Conservation (phyloP, 2,888 invertebrate species). For the Tromatobia lineatoria region DNA sequence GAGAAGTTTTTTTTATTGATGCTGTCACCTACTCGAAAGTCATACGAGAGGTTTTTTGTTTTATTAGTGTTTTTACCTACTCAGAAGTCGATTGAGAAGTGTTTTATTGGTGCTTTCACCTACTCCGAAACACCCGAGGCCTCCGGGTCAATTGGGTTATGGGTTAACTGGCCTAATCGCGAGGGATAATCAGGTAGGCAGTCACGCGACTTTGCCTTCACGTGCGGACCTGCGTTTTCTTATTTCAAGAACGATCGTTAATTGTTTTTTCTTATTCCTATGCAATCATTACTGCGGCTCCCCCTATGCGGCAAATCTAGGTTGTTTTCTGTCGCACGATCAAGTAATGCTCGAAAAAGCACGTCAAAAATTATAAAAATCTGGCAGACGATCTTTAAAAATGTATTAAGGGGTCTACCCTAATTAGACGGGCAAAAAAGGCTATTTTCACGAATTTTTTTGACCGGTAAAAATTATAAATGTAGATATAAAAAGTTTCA, state of each 20-base stretch:
- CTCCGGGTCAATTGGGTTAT: constrained; percentile 74
- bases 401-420: too few relatives aligned
- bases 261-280: constrained; percentile 33
- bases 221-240: constrained; percentile 29
- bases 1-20: too few relatives aligned
- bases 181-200: constrained; percentile 64
- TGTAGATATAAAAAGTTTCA: too few relatives aligned
- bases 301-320: constrained; percentile 13
- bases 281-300: constrained; percentile 19
- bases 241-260: constrained; percentile 13
- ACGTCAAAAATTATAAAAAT: neutral
- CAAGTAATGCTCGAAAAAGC: neutral
- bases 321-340: neutral
- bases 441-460: too few relatives aligned
- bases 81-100: neutral
- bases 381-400: neutral
- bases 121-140: neutral
- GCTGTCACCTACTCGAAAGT: too few relatives aligned
- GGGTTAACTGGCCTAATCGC: constrained; percentile 75
- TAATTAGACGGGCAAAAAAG: too few relatives aligned
- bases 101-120: neutral
- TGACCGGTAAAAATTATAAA: too few relatives aligned
- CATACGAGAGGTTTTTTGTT: too few relatives aligned
- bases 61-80: too few relatives aligned
- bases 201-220: constrained; percentile 65